Base-by-base conservation (phyloP, 2,888 invertebrate species). In the Rhingia campestris region DNA sequence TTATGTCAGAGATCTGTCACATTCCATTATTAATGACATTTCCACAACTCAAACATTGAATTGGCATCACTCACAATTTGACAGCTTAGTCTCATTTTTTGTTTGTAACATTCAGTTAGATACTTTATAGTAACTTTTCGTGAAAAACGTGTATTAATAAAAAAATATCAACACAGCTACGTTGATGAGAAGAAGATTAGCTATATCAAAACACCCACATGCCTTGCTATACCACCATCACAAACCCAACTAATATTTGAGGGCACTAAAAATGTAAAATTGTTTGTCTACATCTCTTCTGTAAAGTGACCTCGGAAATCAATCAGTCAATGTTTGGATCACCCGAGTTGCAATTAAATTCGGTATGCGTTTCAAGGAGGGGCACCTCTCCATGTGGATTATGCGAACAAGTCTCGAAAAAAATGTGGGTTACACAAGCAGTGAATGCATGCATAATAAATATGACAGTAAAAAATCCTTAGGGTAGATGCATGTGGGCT, bases 341-440 rank as follows among this genome's bases (percentile, higher is more conserved):
- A 10, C n/a, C 22, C 9, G 14, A 12, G n/a, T 14, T 12, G 12
- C 39, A 41, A 53, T 41, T 32, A 39, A 51, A 30, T 39, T 32
- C 14, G 32, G 64, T 53, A 41, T 66, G 32, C 51, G 53, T 66
- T 66, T 39, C 2, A 33, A n/a, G 49, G 22, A 22, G 37, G 41
- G 30, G 30, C 4, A 41, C 3, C 41, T 7, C 33, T 30, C 5
- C 1, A 41, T 49, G n/a, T 64, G 39, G 37, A 39, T 22, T 64
- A 41, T 49, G 14, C 30, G 22, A 22, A 22, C 22, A 22, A 22
- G 22, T 22, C 22, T 22, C 2, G 1, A 22, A 22, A 41, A 5
- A 41, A 32, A 58, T 22, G 10, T 63, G 14, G 49, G 51, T 39
- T n/a, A 6, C 7, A 4, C 6, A 30, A n/a, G 0, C 22, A 22